phyloP scores from a whole-genome alignment of 1,140 invertebrate species.

The Conus betulinus region DNA sequence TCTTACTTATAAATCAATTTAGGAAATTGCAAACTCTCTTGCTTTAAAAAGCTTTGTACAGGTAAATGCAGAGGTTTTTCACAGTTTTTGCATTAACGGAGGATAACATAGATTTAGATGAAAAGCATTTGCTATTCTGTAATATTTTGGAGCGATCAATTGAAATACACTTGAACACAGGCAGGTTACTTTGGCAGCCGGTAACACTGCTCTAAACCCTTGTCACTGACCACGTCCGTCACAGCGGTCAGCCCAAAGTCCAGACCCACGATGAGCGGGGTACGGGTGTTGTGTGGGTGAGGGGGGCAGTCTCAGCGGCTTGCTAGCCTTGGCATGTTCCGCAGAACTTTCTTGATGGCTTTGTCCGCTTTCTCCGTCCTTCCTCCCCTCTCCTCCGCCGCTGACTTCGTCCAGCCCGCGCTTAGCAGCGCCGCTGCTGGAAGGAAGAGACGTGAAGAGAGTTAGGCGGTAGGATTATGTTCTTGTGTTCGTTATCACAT shows the following conservation, averaged over 20 bases:
- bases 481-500: neutral
- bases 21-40: too few relatives aligned
- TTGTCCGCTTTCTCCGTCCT: neutral
- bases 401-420: neutral
- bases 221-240: neutral
- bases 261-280: neutral
- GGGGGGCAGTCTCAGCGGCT: neutral
- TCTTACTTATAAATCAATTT: too few relatives aligned
- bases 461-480: neutral
- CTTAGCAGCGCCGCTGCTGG: neutral
- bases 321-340: neutral
- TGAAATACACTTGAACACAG: too few relatives aligned
- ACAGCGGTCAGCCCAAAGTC: neutral
- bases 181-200: too few relatives aligned
- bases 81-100: too few relatives aligned
- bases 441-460: neutral
- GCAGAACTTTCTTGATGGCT: neutral
- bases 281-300: neutral
- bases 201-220: too few relatives aligned
- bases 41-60: too few relatives aligned
- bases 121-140: too few relatives aligned
- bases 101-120: too few relatives aligned
- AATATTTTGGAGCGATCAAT: too few relatives aligned
- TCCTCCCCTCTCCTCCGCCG: neutral
- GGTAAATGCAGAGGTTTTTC: too few relatives aligned